phyloP scores from a whole-genome alignment of 2,113 vertebrate genomes.

The Arizona elegans region DNA sequence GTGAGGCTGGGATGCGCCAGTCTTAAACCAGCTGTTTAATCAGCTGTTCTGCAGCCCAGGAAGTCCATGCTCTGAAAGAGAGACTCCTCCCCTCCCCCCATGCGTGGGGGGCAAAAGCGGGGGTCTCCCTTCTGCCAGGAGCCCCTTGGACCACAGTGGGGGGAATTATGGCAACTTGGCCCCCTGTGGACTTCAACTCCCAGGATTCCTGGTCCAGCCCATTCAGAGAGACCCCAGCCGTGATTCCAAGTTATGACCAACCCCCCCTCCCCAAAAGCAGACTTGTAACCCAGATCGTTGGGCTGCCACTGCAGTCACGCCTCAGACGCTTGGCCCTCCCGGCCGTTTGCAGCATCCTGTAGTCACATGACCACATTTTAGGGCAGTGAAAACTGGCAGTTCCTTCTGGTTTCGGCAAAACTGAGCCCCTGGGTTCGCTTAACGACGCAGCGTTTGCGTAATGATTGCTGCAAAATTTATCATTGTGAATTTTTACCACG shows the following conservation, averaged over 20 bases:
- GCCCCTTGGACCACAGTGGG: rapidly evolving
- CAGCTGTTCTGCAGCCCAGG: background rate
- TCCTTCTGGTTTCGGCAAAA: background rate
- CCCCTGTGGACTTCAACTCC: background rate
- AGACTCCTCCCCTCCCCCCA: background rate
- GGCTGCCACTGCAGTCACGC: background rate
- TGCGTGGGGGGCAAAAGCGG: background rate
- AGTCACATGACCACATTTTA: background rate
- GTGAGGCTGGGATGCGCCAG: background rate
- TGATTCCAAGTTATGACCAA: background rate
- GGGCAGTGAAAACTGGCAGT: background rate
- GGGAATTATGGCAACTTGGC: background rate
- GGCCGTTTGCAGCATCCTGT: too few species aligned
- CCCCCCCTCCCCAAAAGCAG: too few species aligned
- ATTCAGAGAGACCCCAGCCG: background rate
- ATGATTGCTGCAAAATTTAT: background rate
- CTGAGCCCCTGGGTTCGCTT: background rate
- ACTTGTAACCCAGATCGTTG: rapidly evolving
- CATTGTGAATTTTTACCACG: background rate
- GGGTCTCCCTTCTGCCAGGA: background rate
- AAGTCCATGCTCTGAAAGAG: background rate
- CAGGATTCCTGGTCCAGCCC: background rate
- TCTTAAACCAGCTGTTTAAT: background rate
- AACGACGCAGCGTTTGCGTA: background rate
- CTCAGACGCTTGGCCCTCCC: rapidly evolving